Percentiles rank a stretch among this genome's conserved stretches.
phyloP scores from a whole-genome alignment of 2,888 invertebrate genomes.

The Trissonchulus sp. region DNA sequence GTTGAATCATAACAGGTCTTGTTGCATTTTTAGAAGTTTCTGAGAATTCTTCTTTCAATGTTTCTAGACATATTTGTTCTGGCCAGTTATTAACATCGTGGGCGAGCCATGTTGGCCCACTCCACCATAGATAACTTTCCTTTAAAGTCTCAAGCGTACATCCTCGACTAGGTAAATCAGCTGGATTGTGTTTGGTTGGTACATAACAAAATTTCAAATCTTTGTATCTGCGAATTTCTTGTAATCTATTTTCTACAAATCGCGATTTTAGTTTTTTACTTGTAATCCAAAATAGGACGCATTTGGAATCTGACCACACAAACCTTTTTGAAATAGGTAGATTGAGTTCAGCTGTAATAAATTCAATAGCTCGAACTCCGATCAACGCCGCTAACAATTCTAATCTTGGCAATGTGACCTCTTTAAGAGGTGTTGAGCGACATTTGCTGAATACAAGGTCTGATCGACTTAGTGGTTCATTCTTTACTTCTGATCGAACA shows the following conservation, averaged over 20 bases:
- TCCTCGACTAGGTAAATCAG: constrained; percentile 39
- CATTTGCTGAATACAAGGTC: constrained; percentile 35
- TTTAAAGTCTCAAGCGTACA: constrained; percentile 33
- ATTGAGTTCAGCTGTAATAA: constrained; percentile 35
- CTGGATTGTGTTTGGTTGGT: constrained; percentile 38
- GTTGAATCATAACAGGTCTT: constrained; percentile 31
- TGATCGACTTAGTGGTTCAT: no score
- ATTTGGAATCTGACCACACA: constrained; percentile 38
- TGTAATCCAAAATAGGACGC: constrained; percentile 38
- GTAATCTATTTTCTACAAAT: constrained; percentile 39
- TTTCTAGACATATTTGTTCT: neutral
- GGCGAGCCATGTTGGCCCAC: constrained; percentile 38
- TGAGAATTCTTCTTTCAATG: neutral
- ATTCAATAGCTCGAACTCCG: constrained; percentile 27
- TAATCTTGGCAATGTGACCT: constrained; percentile 37
- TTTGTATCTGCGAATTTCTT: constrained; percentile 35
- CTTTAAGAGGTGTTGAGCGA: constrained; percentile 40
- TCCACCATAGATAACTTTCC: constrained; percentile 35
- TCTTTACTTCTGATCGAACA: no score
- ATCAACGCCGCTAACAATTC: constrained; percentile 29
- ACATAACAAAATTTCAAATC: constrained; percentile 37
- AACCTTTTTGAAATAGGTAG: constrained; percentile 31
- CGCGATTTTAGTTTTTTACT: neutral
- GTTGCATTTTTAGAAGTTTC: neutral
- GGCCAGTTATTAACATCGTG: constrained; percentile 7